Base-by-base conservation (phyloP, 2,888 invertebrate species). In the Druceiella hillmani region DNA sequence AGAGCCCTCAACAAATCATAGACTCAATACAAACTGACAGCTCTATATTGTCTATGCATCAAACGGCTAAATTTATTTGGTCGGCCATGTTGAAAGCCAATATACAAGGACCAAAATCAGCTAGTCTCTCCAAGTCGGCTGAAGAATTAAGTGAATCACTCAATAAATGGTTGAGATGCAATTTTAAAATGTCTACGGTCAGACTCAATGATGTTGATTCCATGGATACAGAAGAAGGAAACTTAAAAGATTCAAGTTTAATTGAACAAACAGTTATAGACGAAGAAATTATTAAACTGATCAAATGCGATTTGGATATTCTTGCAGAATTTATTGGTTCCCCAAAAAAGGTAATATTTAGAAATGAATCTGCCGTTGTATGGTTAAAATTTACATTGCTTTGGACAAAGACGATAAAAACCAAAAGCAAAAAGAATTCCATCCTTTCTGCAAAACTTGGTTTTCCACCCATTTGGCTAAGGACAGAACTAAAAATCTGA, bases 261-360 rank as follows among this genome's bases (percentile, higher is more conserved):
- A 17, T 32, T 9, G 25, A 17, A 14, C 33, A 43, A 15, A 15
- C 31, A 12, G 17, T 40, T 27, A 16, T 67, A 0, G 61, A 62
- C 10, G 61, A 66, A 45, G 43, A 41, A 2, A 52, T 67, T 46
- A 66, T 67, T 48, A 57, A 65, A 38, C 41, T 69, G 31, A 41
- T 70, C 29, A 58, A 51, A 29, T 46, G 58, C 4, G 57, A 64
- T 46, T 51, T 72, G 52, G 66, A 69, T 43, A 55, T 59, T 2
- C 34, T 71, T 3, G 52, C 61, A n/a, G 67, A 69, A 54, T 61
- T 62, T 20, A 56, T 67, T 47, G 57, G 68, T 43, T 58, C 65
- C 1, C 65, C 66, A 2, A 71, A 70, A 52, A 68, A 65, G 61
- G 72, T 69, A 50, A 45, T n/a, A n/a, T n/a, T n/a, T n/a, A n/a